Conservation (phyloP, 2,888 invertebrate genomes). For the Cheilosia impressa region DNA sequence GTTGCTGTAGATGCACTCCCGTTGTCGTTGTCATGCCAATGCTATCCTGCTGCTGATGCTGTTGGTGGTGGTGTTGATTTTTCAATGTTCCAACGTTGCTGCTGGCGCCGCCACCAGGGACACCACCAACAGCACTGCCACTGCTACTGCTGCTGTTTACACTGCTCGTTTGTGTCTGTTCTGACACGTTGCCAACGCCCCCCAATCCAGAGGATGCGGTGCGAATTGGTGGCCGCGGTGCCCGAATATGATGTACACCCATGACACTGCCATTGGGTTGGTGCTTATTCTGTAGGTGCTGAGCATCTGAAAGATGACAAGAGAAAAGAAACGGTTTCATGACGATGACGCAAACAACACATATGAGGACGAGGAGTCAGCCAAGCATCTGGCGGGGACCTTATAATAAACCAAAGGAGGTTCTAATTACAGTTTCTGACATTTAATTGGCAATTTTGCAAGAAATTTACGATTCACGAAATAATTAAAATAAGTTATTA, state of each 20-base stretch:
- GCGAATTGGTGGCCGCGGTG: conserved; percentile 83
- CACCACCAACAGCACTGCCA: conserved; percentile 81
- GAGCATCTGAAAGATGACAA: conserved; percentile 76
- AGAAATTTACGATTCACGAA: conserved; percentile 15
- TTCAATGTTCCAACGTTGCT: conserved; percentile 82
- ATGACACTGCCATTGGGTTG: conserved; percentile 82
- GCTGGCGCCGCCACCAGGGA: conserved; percentile 76
- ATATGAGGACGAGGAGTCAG: neutral
- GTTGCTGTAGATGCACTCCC: conserved; percentile 84
- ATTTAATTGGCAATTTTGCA: conserved; percentile 37
- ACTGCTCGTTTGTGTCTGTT: conserved; percentile 79
- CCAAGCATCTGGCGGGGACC: neutral
- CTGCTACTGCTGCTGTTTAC: conserved; percentile 79
- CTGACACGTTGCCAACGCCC: conserved; percentile 77
- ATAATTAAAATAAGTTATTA: conserved; percentile 32
- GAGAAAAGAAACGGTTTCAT: neutral
- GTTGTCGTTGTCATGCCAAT: conserved; percentile 83
- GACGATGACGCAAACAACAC: conserved; percentile 1
- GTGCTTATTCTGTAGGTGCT: conserved; percentile 81
- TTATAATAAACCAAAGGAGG: conserved; percentile 9
- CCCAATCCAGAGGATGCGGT: conserved; percentile 81
- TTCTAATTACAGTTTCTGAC: conserved; percentile 27
- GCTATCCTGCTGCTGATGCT: conserved; percentile 81
- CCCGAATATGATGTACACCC: conserved; percentile 82
- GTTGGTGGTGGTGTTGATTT: conserved; percentile 83